Conservation (phyloP, 1,140 invertebrate species). For the Lasioglossum albipes region DNA sequence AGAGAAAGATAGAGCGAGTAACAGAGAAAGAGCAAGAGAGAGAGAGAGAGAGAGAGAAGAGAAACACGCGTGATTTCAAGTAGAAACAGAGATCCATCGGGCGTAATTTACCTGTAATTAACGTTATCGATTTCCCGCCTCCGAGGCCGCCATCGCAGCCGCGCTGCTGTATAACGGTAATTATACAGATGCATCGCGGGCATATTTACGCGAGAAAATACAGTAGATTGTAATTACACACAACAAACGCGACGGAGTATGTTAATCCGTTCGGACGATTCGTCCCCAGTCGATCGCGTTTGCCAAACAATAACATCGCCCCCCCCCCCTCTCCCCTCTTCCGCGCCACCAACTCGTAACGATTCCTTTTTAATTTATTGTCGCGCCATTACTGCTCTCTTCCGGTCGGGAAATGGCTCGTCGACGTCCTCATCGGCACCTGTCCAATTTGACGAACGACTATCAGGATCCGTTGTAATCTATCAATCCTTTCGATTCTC, state of each 20-base stretch:
- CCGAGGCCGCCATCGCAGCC: neutral
- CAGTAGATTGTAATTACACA: conserved; percentile 49
- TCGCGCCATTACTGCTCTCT: too few species aligned
- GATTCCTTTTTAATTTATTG: neutral
- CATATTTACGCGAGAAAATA: conserved; percentile 49
- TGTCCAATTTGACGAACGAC: too few species aligned
- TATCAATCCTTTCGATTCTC: too few species aligned
- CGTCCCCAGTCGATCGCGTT: conserved; percentile 41
- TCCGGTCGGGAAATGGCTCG: too few species aligned
- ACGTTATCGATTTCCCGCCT: conserved; percentile 42
- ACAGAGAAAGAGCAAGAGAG: neutral
- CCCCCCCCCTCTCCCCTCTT: neutral
- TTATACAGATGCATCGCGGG: conserved; percentile 41
- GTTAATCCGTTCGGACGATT: conserved; percentile 44
- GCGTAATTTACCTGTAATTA: conserved; percentile 49
- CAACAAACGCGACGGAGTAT: conserved; percentile 47
- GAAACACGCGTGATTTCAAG: conserved; percentile 39
- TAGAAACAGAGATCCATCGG: conserved; percentile 43
- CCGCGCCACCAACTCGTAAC: neutral
- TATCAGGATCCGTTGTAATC: too few species aligned
- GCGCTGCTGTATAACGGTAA: conserved; percentile 10
- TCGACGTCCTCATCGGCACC: too few species aligned
- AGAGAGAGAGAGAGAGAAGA: conserved; percentile 13
- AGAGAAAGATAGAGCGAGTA: conserved; percentile 6
- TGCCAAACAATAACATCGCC: conserved; percentile 45